Evolutionary conservation across 35 echinoderm and acorn worm genomes (phyloP), one percentile per base, ranked within the genome.

Genomic region (Hemicentrotus pulcherrimus): DNA sequence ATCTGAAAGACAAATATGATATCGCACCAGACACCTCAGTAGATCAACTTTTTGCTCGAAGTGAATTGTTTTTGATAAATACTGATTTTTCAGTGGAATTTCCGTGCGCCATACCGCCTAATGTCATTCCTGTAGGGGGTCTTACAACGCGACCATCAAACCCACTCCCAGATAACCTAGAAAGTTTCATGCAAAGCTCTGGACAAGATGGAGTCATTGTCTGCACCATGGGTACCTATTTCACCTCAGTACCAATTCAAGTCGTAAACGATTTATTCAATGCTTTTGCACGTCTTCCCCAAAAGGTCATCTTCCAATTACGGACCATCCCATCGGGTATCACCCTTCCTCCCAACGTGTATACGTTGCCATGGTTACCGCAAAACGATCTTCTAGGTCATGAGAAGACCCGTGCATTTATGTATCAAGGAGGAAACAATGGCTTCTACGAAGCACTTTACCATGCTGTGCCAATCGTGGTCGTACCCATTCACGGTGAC

Each of bases 351-450:
- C 47, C 86, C 28, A 89, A 95, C 88, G 70, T 95, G 24, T 45
- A n/a, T 5, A 91, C 71, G 4, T 85, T 91, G 50, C 86, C 86
- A 32, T 95, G 86, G 94, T 58, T 95, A 32, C 94, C 94, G 13
- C 94, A 95, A 58, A 95, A 95, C 46, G 94, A 95, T 91, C 32
- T 95, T 45, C n/a, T 47, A 47, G 96, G 71, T 32, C 96, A 97
- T 32, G 47, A 94, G 14, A 97, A 97, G 86, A 91, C 94, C 13
- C 65, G 86, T 9, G 33, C 92, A 12, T 93, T 95, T 60, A 46
- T 97, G 47, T 95, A 95, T 31, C 96, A 97, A 60, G 96, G 94
- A 31, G 96, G 96, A 11, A 94, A 91, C 33, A 97, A 97, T 47
- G 91, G 94, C n/a, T 95, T 97, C 47, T 92, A 95, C 22, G 96